phyloP scores from a whole-genome alignment of 1,140 invertebrate species.

The Microplitis mediator region DNA sequence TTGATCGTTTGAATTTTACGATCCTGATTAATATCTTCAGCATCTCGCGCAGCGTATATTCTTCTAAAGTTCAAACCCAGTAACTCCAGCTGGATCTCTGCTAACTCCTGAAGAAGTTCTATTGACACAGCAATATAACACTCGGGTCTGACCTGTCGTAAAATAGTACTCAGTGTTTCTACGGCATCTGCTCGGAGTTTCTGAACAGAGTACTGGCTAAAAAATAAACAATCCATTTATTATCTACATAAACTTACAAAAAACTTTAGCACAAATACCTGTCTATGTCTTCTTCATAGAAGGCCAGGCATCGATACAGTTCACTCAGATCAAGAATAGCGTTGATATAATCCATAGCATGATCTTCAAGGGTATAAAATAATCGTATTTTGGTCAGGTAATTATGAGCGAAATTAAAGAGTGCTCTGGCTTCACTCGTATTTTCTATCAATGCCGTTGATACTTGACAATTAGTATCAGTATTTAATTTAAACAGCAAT shows the following conservation, averaged over 20 bases:
- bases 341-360: conserved; percentile 73
- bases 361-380: conserved; percentile 72
- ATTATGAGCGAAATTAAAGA: conserved; percentile 71
- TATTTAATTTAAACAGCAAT: no score
- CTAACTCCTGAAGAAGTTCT: conserved; percentile 53
- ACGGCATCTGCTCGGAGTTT: conserved; percentile 73
- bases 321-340: conserved; percentile 72
- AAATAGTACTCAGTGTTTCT: conserved; percentile 61
- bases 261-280: no score
- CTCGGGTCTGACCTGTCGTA: conserved; percentile 53
- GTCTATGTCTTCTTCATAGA: conserved; percentile 72
- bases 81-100: conserved; percentile 65
- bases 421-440: conserved; percentile 63
- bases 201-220: conserved; percentile 71
- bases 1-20: conserved; percentile 33
- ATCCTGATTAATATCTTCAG: conserved; percentile 15
- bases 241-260: conserved; percentile 40
- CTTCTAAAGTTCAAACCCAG: conserved; percentile 64
- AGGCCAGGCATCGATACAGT: conserved; percentile 71
- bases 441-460: conserved; percentile 65
- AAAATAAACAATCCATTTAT: neutral
- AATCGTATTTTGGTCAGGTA: conserved; percentile 70
- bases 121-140: conserved; percentile 53
- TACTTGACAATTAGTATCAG: conserved; percentile 65
- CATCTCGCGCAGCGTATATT: conserved; percentile 34